A percentile compares a stretch with the other conserved stretches of the same genome.
phyloP scores from a whole-genome alignment of 2,113 vertebrate genomes.

The Gymnogyps californianus region DNA sequence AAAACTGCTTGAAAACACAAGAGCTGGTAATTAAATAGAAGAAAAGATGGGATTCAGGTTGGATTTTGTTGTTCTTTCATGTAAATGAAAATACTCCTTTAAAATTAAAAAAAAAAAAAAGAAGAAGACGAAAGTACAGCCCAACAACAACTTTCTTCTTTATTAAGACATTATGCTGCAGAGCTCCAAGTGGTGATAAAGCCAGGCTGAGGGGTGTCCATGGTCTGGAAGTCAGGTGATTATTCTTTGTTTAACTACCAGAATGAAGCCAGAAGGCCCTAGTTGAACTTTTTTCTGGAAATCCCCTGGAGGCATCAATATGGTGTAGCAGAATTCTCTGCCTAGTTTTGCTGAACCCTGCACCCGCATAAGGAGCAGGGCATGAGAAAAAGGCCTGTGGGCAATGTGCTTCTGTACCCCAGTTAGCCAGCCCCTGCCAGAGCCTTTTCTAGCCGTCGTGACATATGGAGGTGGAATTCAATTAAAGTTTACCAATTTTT shows the following conservation, averaged over 20 bases:
- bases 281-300: background rate
- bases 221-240: background rate
- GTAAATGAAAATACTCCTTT: background rate
- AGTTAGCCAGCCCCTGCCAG: background rate
- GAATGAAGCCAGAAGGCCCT: background rate
- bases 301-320: background rate
- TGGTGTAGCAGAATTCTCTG: background rate
- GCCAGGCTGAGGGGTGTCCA: background rate
- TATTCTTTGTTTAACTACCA: background rate
- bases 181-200: background rate
- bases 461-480: background rate
- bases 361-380: fast-evolving
- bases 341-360: background rate
- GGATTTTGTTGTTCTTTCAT: background rate
- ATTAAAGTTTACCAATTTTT: background rate
- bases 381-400: background rate
- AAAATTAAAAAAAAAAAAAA: background rate
- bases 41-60: background rate
- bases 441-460: background rate
- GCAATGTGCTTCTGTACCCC: background rate
- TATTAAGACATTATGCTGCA: background rate
- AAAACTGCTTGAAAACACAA: background rate
- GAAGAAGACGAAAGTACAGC: background rate
- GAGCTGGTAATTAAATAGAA: background rate
- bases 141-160: background rate